A percentile compares a stretch with the other conserved stretches of the same genome.
Conservation (phyloP, 92 coral and sea anemone genomes). For the Epizoanthus rinbou region DNA sequence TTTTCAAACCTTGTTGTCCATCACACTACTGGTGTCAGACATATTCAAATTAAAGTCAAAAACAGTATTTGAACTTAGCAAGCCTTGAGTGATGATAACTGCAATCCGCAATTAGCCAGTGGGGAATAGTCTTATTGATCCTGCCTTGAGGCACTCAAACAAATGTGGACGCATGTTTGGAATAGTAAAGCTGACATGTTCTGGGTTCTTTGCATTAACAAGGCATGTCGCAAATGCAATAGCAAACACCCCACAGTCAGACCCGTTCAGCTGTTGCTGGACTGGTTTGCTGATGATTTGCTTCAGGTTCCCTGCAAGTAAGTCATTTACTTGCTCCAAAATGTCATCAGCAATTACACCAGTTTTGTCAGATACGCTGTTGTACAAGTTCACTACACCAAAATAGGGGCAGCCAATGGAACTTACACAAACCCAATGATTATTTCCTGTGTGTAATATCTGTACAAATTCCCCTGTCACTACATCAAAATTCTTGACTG, state of each 20-base stretch:
- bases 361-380: conserved; percentile 14
- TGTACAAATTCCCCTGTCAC: conserved; percentile 51
- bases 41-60: too few relatives aligned
- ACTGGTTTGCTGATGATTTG: conserved; percentile 16
- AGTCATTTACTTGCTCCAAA: conserved; percentile 17
- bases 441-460: conserved; percentile 23
- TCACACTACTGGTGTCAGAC: too few relatives aligned
- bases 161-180: conserved; percentile 51
- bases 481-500: conserved; percentile 36
- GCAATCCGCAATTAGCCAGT: background rate
- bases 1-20: too few relatives aligned
- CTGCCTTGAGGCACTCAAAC: conserved; percentile 36
- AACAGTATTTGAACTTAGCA: too few relatives aligned
- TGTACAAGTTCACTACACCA: conserved; percentile 45
- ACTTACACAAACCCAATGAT: conserved; percentile 57
- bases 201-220: conserved; percentile 46
- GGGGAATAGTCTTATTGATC: conserved; percentile 43
- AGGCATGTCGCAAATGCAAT: conserved; percentile 63
- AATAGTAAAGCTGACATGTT: conserved; percentile 34
- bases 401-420: conserved; percentile 47
- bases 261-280: conserved; percentile 26
- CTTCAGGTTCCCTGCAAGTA: conserved; percentile 42
- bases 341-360: conserved; percentile 1
- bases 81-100: too few relatives aligned
- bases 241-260: conserved; percentile 61